Evolutionary conservation across 1,140 invertebrate genomes (phyloP).

Genomic region (Pseudomyrmex pallidus): DNA sequence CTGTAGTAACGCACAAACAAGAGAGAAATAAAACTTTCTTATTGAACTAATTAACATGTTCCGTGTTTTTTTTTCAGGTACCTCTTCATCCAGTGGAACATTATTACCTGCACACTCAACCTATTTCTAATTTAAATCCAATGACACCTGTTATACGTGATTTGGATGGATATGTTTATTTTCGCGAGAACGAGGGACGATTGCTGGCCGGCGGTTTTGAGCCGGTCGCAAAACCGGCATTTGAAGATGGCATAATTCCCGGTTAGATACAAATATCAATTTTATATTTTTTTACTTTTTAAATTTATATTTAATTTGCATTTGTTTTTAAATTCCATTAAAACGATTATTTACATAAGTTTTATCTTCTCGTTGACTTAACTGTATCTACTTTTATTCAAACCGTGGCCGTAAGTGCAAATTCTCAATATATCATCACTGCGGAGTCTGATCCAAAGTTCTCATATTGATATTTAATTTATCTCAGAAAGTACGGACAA

Average conservation of each 20-base stretch:
- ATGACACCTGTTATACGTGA: conserved; percentile 94
- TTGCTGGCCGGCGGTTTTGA: conserved; percentile 95
- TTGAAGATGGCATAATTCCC: conserved; percentile 90
- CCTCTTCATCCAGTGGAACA: conserved; percentile 97
- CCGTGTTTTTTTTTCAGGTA: conserved; percentile 81
- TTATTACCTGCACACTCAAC: conserved; percentile 95
- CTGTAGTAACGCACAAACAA: not conserved
- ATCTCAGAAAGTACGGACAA: conserved; percentile 85
- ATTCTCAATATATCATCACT: too few species aligned
- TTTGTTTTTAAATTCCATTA: not conserved
- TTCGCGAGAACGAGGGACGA: conserved; percentile 92
- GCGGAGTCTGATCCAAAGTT: not conserved
- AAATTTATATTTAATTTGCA: not conserved
- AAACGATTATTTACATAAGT: not conserved
- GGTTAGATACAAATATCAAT: conserved; percentile 80
- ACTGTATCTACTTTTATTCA: not conserved
- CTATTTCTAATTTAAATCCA: conserved; percentile 89
- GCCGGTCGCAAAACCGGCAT: conserved; percentile 94
- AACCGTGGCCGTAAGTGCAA: too few species aligned
- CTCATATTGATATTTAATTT: not conserved
- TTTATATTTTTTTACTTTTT: not conserved
- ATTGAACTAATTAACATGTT: not conserved
- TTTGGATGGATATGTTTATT: conserved; percentile 95
- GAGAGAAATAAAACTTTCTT: not conserved
- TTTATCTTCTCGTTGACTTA: not conserved